Percentiles rank a stretch among this genome's conserved stretches.
These are phyloP conservation scores for Eupithecia insigniata DNA, from an alignment of 2,888 invertebrate genomes.

Conservation along the genomic window DNA sequence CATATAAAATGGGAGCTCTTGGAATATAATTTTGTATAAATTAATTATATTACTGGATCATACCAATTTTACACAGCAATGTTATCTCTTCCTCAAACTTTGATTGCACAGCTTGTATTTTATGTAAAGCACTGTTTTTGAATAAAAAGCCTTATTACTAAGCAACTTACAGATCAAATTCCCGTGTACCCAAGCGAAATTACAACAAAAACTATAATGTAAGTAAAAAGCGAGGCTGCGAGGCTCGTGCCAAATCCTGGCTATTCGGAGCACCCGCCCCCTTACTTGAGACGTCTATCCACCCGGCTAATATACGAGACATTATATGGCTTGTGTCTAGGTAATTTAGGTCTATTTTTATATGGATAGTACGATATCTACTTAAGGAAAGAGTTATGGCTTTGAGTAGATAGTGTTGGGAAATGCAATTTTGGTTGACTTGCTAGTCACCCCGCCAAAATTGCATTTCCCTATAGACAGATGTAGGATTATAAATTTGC, in stretches of 20 bases:
- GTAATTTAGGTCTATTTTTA: slow-evolving; percentile 15
- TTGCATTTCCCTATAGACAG: not conserved
- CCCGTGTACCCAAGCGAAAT: slow-evolving; percentile 31
- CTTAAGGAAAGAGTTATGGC: not conserved
- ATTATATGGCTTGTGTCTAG: slow-evolving; percentile 19
- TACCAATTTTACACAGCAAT: not conserved
- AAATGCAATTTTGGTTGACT: not conserved
- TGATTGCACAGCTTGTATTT: slow-evolving; percentile 5
- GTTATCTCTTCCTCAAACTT: not conserved
- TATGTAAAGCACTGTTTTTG: slow-evolving; percentile 4
- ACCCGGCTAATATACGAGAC: slow-evolving; percentile 18
- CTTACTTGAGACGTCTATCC: slow-evolving; percentile 34
- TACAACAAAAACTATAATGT: slow-evolving; percentile 41
- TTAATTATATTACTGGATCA: not conserved
- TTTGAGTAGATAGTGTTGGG: not conserved
- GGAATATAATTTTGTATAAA: not conserved
- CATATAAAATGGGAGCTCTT: not conserved
- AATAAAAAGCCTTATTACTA: not conserved
- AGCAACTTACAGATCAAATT: not conserved
- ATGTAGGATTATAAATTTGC: not conserved
- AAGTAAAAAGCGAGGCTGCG: slow-evolving; percentile 38
- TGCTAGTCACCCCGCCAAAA: not conserved
- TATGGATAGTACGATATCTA: slow-evolving; percentile 3
- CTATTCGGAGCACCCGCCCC: slow-evolving; percentile 40
- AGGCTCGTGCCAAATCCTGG: slow-evolving; percentile 42